Evolutionary conservation across 2,797 vertebrate species (phyloP).

Genomic region (Pagetopsis macropterus): DNA sequence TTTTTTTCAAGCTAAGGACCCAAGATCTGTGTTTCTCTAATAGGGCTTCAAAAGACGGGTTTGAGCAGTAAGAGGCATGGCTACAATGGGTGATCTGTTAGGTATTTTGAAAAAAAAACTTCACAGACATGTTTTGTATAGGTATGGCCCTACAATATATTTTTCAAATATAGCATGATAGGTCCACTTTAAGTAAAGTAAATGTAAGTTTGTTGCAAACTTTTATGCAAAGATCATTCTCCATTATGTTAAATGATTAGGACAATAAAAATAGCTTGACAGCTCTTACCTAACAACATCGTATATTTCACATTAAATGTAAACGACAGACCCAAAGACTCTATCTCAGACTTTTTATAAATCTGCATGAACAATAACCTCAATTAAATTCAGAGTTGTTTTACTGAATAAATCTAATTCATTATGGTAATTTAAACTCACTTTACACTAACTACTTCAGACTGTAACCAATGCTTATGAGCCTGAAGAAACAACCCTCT

Average conservation of each 20-base stretch:
- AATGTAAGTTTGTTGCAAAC: slow-evolving; percentile 9
- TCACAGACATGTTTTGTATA: too few species aligned
- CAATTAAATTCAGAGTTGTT: slow-evolving; percentile 1
- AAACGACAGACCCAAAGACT: background rate
- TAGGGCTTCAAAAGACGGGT: too few species aligned
- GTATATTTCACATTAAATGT: slow-evolving; percentile 3
- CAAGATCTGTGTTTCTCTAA: too few species aligned
- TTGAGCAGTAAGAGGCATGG: too few species aligned
- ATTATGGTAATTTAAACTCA: slow-evolving; percentile 8
- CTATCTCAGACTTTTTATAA: slow-evolving; percentile 6
- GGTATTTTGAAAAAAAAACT: too few species aligned
- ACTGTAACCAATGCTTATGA: slow-evolving; percentile 20
- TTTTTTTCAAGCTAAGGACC: too few species aligned
- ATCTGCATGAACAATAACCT: background rate
- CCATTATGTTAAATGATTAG: slow-evolving; percentile 4
- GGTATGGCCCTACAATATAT: too few species aligned
- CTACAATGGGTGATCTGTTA: too few species aligned
- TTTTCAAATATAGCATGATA: too few species aligned
- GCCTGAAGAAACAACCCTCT: background rate
- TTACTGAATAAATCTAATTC: background rate
- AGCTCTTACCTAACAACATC: slow-evolving; percentile 11
- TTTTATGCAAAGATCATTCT: slow-evolving; percentile 5
- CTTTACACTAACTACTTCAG: slow-evolving; percentile 20
- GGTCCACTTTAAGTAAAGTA: too few species aligned
- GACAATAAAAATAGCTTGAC: slow-evolving; percentile 3